A percentile compares a stretch with the other conserved stretches of the same genome.
Conservation (phyloP, 2,797 vertebrate species). For the Morelia viridis region DNA sequence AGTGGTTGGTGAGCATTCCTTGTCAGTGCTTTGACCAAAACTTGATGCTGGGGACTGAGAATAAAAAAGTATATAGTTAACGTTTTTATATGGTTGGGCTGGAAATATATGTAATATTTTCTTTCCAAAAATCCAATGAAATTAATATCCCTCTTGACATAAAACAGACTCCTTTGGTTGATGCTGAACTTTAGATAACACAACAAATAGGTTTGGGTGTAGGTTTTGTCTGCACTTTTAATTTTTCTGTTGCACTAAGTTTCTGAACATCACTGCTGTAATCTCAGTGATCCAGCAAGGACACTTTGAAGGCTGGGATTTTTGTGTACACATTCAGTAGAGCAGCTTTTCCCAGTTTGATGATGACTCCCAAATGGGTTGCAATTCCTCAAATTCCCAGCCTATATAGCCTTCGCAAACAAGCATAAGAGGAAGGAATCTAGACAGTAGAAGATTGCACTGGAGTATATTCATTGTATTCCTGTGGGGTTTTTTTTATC, state of each 20-base stretch:
- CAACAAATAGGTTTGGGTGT: neutral
- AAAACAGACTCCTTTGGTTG: conserved; percentile 25
- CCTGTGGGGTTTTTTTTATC: neutral
- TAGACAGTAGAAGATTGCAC: conserved; percentile 12
- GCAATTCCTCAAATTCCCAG: neutral
- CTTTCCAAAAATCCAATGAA: conserved; percentile 41
- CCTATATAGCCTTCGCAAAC: neutral
- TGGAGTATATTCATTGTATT: neutral
- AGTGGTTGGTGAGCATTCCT: conserved; percentile 64
- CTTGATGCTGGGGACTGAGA: conserved; percentile 59
- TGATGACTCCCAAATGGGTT: neutral
- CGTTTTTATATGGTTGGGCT: conserved; percentile 31
- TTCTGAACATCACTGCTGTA: conserved; percentile 34
- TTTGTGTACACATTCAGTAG: conserved; percentile 14
- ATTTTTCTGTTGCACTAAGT: conserved; percentile 20
- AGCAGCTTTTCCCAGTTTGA: neutral
- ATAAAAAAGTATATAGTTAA: conserved; percentile 23
- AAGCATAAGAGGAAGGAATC: neutral
- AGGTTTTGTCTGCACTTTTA: neutral
- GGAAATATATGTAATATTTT: conserved; percentile 49
- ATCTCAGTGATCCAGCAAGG: conserved; percentile 38
- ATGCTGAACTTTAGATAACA: conserved; percentile 43
- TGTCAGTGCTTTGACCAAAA: conserved; percentile 64
- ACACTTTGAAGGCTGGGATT: neutral
- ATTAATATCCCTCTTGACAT: conserved; percentile 22